Evolutionary conservation across 2,888 invertebrate species (phyloP).

Genomic region (Spilarctia lutea): DNA sequence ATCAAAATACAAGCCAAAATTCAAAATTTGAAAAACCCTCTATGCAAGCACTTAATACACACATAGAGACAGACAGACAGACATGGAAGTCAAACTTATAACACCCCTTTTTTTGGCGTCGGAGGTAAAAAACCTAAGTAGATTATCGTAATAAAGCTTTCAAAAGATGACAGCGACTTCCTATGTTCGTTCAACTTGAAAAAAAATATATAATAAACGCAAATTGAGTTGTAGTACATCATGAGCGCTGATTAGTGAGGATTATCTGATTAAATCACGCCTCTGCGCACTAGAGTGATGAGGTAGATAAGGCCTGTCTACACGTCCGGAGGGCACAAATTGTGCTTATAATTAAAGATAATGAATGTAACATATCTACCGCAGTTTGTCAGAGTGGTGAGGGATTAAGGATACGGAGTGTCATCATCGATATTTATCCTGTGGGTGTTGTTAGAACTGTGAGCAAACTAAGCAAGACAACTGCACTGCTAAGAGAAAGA

Average conservation of each 20-base stretch:
- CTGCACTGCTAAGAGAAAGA: no score
- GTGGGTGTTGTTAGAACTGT: no score
- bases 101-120: no score
- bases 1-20: no score
- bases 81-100: no score
- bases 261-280: constrained; percentile 29
- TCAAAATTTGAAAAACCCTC: no score
- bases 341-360: not conserved
- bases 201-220: constrained; percentile 25
- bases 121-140: no score
- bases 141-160: not conserved
- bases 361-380: not conserved
- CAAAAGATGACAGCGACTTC: not conserved
- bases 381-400: not conserved
- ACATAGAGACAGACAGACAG: no score
- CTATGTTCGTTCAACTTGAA: constrained; percentile 4
- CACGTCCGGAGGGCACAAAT: constrained; percentile 5
- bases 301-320: constrained; percentile 29
- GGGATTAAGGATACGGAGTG: no score
- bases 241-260: constrained; percentile 1
- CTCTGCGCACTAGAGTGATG: constrained; percentile 26
- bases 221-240: constrained; percentile 26
- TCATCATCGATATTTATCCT: no score
- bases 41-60: no score
- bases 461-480: no score